phyloP scores from a whole-genome alignment of 2,888 invertebrate genomes.

The Lydus trimaculatus region DNA sequence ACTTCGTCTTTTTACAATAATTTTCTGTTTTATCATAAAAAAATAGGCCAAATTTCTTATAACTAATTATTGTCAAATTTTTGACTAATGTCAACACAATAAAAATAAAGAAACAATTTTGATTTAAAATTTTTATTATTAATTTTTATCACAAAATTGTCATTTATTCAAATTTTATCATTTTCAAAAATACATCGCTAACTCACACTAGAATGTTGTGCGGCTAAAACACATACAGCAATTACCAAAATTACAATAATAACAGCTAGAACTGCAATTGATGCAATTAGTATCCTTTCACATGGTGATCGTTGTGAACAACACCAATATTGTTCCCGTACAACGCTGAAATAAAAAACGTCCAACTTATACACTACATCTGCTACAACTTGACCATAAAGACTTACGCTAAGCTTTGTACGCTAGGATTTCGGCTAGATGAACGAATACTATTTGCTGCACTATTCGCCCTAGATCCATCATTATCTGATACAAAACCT shows the following conservation, averaged over 20 bases:
- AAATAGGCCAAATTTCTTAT: too few species aligned
- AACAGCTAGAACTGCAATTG: slow-evolving; percentile 54
- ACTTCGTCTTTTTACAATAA: slow-evolving; percentile 19
- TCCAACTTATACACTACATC: not conserved
- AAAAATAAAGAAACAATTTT: slow-evolving; percentile 35
- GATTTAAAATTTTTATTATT: too few species aligned
- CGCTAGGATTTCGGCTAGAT: not conserved
- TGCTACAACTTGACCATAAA: not conserved
- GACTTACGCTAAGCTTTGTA: not conserved
- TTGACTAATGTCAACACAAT: too few species aligned
- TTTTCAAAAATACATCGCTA: not conserved
- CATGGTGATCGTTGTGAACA: slow-evolving; percentile 55
- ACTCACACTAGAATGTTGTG: not conserved
- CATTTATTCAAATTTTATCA: not conserved
- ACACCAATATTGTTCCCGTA: slow-evolving; percentile 60
- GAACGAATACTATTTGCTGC: slow-evolving; percentile 8
- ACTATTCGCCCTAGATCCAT: not conserved
- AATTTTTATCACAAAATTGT: not conserved
- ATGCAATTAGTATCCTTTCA: slow-evolving; percentile 51
- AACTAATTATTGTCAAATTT: too few species aligned
- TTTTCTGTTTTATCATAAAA: too few species aligned
- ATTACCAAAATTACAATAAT: slow-evolving; percentile 54
- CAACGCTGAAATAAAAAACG: slow-evolving; percentile 31
- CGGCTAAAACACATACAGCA: slow-evolving; percentile 37
- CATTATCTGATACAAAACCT: not conserved